Evolutionary conservation across 2,113 vertebrate genomes (phyloP).

Genomic region (Microtus montanus): DNA sequence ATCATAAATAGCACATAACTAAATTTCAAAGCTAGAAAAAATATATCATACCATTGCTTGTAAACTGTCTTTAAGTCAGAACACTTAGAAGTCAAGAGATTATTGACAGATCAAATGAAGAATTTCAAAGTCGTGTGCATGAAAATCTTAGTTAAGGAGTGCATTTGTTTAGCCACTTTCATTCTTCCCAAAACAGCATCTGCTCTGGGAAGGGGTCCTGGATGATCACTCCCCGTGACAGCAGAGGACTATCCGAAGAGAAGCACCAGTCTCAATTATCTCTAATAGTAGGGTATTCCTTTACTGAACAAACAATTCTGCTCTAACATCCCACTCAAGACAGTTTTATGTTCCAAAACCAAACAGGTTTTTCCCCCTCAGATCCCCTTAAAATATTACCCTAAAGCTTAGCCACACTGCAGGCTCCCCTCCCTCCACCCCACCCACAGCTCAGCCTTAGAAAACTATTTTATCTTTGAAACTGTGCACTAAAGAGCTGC

Average conservation of each 20-base stretch:
- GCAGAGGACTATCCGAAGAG: constrained; percentile 42
- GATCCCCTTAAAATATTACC: constrained; percentile 24
- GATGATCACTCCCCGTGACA: constrained; percentile 11
- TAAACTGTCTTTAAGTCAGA: constrained; percentile 20
- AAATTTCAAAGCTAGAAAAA: constrained; percentile 67
- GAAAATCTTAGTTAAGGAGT: constrained; percentile 12
- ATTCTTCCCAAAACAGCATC: constrained; percentile 40
- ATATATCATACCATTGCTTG: constrained; percentile 52
- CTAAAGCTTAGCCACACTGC: constrained; percentile 48
- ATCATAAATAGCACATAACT: constrained; percentile 54
- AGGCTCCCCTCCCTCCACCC: background rate
- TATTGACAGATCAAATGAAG: constrained; percentile 21
- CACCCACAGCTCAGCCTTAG: background rate
- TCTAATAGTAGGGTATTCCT: background rate
- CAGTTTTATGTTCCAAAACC: constrained; percentile 46
- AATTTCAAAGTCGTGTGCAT: constrained; percentile 24
- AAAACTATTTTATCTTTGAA: constrained; percentile 22
- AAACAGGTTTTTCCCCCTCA: background rate
- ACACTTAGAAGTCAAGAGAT: background rate
- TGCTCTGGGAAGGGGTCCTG: constrained; percentile 57
- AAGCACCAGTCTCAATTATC: constrained; percentile 38
- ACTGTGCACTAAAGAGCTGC: background rate
- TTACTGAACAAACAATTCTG: constrained; percentile 52
- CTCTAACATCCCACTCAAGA: constrained; percentile 63
- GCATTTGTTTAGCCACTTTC: background rate